phyloP scores from a whole-genome alignment of 2,797 vertebrate species.

The Acrossocheilus wenchowensis region DNA sequence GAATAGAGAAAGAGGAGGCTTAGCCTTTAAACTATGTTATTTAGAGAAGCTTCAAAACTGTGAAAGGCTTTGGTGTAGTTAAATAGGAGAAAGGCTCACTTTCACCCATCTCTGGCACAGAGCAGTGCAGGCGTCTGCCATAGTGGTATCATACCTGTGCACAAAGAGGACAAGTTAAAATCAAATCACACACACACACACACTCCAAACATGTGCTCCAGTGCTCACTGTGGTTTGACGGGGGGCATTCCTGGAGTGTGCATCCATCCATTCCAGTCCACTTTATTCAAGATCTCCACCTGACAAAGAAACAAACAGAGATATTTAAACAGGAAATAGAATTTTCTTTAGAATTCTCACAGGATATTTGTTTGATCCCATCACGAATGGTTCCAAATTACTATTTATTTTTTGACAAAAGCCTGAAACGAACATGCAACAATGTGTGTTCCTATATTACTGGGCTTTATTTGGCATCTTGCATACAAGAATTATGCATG shows the following conservation, averaged over 20 bases:
- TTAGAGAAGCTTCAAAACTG: not conserved
- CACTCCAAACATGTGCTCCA: not conserved
- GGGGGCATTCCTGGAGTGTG: constrained; percentile 93
- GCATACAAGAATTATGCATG: not conserved
- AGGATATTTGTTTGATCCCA: not conserved
- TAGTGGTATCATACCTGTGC: constrained; percentile 89
- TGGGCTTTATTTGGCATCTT: not conserved
- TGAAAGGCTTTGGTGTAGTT: not conserved
- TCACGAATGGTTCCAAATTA: not conserved
- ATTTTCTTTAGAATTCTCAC: not conserved
- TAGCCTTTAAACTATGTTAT: not conserved
- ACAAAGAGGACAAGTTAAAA: constrained; percentile 30
- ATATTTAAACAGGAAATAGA: not conserved
- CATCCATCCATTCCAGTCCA: constrained; percentile 95
- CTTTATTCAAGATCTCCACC: constrained; percentile 90
- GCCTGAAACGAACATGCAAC: not conserved
- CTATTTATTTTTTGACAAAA: not conserved
- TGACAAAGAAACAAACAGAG: constrained; percentile 63
- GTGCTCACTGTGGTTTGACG: constrained; percentile 84
- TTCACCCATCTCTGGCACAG: constrained; percentile 88
- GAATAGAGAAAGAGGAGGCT: not conserved
- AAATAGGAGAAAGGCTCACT: constrained; percentile 68
- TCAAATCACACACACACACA: not conserved
- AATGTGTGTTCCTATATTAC: not conserved
- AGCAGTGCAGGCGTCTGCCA: constrained; percentile 86